These are phyloP conservation scores for Drosophila bifasciata DNA, from an alignment of 1,140 invertebrate genomes.

Conservation along the genomic window DNA sequence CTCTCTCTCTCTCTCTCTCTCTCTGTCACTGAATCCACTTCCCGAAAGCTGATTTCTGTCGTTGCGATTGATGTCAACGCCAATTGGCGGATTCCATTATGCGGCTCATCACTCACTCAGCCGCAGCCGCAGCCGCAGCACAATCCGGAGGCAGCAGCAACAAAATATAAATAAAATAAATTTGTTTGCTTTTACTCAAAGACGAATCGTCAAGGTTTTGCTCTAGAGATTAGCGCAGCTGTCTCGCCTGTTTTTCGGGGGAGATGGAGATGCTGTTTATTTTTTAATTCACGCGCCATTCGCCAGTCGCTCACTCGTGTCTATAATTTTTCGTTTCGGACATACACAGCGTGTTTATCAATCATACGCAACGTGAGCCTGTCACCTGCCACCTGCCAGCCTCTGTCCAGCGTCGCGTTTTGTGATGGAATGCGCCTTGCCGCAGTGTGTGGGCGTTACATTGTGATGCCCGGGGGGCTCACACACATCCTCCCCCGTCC, in stretches of 20 bases:
- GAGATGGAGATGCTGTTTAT: constrained; percentile 35
- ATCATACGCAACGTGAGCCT: constrained; percentile 71
- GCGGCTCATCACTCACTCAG: constrained; percentile 64
- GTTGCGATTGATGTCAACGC: constrained; percentile 59
- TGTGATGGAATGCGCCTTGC: constrained; percentile 41
- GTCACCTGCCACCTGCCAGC: constrained; percentile 64
- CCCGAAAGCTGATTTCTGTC: constrained; percentile 11
- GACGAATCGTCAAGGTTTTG: constrained; percentile 63
- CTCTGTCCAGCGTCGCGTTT: constrained; percentile 25
- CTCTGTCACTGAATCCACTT: constrained; percentile 1
- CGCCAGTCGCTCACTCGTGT: constrained; percentile 3
- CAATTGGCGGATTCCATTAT: constrained; percentile 79
- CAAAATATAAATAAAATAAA: constrained; percentile 38
- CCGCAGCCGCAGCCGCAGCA: constrained; percentile 20
- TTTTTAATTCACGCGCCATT: constrained; percentile 24
- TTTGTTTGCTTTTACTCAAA: constrained; percentile 46
- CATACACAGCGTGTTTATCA: constrained; percentile 73
- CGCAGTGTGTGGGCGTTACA: constrained; percentile 59
- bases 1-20: constrained; percentile 15
- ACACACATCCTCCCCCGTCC: constrained; percentile 34
- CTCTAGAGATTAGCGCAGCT: constrained; percentile 55
- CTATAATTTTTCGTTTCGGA: constrained; percentile 50
- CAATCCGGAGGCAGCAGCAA: no score
- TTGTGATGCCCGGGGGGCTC: constrained; percentile 15
- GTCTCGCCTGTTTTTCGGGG: constrained; percentile 20